Conservation (phyloP, 2,888 invertebrate species). For the Bembecia ichneumoniformis region DNA sequence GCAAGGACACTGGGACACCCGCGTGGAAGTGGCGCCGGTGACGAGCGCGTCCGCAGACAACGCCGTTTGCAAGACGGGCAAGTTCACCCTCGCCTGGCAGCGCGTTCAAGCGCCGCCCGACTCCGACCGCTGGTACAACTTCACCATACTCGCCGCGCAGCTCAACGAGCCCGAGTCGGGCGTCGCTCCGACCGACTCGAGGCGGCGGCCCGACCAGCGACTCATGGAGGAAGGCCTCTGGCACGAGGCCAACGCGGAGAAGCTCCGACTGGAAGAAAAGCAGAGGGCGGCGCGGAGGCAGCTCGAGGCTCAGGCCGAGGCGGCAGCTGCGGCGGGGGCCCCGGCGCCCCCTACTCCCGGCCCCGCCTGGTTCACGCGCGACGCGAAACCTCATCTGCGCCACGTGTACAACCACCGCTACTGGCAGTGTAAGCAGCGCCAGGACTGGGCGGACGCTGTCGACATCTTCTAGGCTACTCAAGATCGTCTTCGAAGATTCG, state of each 20-base stretch:
- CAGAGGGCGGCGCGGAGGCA: conserved; percentile 86
- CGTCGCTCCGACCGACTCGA: conserved; percentile 95
- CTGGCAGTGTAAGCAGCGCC: conserved; percentile 91
- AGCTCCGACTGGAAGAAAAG: conserved; percentile 31
- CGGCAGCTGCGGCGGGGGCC: conserved; percentile 74
- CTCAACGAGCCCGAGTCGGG: conserved; percentile 94
- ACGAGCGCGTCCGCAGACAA: conserved; percentile 80
- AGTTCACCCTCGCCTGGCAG: conserved; percentile 89
- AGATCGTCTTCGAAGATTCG: no score
- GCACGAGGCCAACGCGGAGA: conserved; percentile 92
- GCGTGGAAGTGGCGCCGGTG: conserved; percentile 95
- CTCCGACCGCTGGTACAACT: conserved; percentile 88
- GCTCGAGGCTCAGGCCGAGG: conserved; percentile 85
- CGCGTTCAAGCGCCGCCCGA: conserved; percentile 80
- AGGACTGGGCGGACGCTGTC: conserved; percentile 93
- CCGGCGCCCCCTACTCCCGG: conserved; percentile 78
- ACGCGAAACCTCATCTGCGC: conserved; percentile 75
- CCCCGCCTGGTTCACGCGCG: conserved; percentile 92
- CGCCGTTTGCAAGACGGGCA: conserved; percentile 94
- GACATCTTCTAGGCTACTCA: conserved; percentile 80
- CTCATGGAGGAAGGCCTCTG: conserved; percentile 96
- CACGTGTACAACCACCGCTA: conserved; percentile 91
- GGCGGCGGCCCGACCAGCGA: conserved; percentile 95
- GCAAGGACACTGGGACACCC: conserved; percentile 94
- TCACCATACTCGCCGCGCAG: conserved; percentile 95